Percentiles rank a stretch among this genome's conserved stretches.
phyloP scores from a whole-genome alignment of 2,797 vertebrate genomes.

The Parauchenoglanis ngamensis region DNA sequence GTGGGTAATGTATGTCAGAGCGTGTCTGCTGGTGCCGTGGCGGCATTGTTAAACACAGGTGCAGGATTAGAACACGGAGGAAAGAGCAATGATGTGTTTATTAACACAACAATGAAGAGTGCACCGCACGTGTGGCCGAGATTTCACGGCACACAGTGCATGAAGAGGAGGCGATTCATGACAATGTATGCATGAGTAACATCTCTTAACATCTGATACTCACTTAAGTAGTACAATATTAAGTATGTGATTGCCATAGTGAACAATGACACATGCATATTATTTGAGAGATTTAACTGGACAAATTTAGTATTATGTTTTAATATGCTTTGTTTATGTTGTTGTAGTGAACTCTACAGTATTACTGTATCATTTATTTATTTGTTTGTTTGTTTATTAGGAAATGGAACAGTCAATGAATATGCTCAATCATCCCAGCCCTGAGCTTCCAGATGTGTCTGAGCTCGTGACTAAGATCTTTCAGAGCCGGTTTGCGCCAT shows the following conservation, averaged over 20 bases:
- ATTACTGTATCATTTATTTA: background rate
- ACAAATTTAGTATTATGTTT: background rate
- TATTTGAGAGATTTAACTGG: background rate
- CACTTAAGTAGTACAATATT: background rate
- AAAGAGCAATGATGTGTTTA: too few species aligned
- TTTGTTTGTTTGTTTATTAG: constrained; percentile 62
- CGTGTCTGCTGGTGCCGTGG: too few species aligned
- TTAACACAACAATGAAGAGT: too few species aligned
- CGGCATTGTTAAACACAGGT: too few species aligned
- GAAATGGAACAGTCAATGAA: constrained; percentile 91
- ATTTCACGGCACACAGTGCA: too few species aligned
- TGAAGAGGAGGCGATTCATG: too few species aligned
- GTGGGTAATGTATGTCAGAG: too few species aligned
- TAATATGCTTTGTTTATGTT: background rate
- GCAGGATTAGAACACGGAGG: too few species aligned
- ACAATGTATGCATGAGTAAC: background rate
- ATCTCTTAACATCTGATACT: background rate
- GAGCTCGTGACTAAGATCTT: constrained; percentile 89
- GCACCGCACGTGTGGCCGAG: too few species aligned
- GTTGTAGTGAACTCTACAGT: background rate
- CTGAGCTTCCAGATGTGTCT: constrained; percentile 84
- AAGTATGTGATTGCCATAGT: background rate
- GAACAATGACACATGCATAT: background rate
- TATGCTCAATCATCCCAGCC: constrained; percentile 87
- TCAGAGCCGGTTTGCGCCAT: background rate